Percentiles rank a stretch among this genome's conserved stretches.
Conservation (phyloP, 1,140 invertebrate species). For the Aethina tumida region DNA sequence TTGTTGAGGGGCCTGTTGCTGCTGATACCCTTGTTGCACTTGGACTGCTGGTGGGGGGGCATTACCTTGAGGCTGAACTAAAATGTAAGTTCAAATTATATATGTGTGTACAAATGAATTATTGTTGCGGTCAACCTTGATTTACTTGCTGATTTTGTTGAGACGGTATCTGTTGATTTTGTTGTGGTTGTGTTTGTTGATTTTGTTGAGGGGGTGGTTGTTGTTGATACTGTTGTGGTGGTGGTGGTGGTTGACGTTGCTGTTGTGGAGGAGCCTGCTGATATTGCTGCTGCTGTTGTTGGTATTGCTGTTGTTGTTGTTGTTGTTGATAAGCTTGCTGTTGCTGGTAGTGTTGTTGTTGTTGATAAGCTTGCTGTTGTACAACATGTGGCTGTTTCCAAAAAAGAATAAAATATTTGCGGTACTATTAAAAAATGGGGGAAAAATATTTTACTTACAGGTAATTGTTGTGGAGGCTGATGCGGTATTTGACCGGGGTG, state of each 20-base stretch:
- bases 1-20: slow-evolving; percentile 1
- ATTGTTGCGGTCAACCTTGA: neutral
- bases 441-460: slow-evolving; percentile 1
- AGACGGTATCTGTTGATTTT: no score
- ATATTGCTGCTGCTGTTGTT: slow-evolving; percentile 13
- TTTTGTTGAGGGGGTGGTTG: slow-evolving; percentile 4
- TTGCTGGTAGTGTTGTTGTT: slow-evolving; percentile 14
- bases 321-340: slow-evolving; percentile 12
- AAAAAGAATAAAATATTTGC: slow-evolving; percentile 1
- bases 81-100: neutral
- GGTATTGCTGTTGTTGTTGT: slow-evolving; percentile 16
- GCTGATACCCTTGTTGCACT: neutral
- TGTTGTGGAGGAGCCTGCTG: slow-evolving; percentile 17
- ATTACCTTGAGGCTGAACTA: neutral
- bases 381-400: slow-evolving; percentile 4
- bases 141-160: neutral
- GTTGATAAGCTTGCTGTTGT: slow-evolving; percentile 3
- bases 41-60: neutral
- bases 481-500: slow-evolving; percentile 33
- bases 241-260: slow-evolving; percentile 3
- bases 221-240: slow-evolving; percentile 4
- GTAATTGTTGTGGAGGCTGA: slow-evolving; percentile 25
- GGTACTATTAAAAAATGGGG: slow-evolving; percentile 2
- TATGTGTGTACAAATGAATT: neutral
- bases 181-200: neutral